Evolutionary conservation across 2,797 vertebrate species (phyloP), one percentile per base, ranked within the genome.

Genomic region (Microcaecilia unicolor): DNA sequence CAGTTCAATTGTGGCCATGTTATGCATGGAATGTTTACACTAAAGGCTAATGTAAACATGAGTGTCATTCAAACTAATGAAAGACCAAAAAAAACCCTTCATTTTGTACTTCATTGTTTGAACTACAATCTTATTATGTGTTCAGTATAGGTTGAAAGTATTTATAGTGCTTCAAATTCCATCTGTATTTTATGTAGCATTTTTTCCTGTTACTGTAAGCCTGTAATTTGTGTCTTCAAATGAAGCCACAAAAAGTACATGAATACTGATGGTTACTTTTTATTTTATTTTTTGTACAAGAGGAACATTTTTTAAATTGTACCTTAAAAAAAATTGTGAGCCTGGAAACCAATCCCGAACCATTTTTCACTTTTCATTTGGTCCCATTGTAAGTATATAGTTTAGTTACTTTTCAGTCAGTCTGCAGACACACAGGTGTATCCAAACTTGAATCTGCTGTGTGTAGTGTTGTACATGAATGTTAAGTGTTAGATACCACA

Each of bases 241-340:
- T 33, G 11, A 51, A 60, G 73, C 65, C 58, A 64, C 72, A 72
- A 67, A 72, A 66, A 58, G 49, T 51, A 40, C 25, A 36, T 61
- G 58, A 69, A 67, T 65, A 66, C 45, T 54, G 61, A 56, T 74
- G 56, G 37, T n/a, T n/a, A n/a, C 74, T 74, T 82, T 58, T 57
- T 60, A 54, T 64, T 58, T 62, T n/a, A n/a, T n/a, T 41, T 64
- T 58, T 62, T 41, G 22, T 70, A 55, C 26, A 55, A 47, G 57
- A 39, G 52, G 52, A 17, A 55, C 25, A 55, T 67, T 59, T 6
- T 5, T 20, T 44, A 41, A 56, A 53, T 37, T 61, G 49, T 68
- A 63, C 59, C 72, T 69, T 74, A 68, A 74, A n/a, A n/a, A 79
- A 78, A 88, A 87, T 80, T 70, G 80, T 78, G 76, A 86, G 76